Percentiles rank a stretch among this genome's conserved stretches.
Evolutionary conservation across 2,797 vertebrate genomes (phyloP).

Genomic region (Crenichthys baileyi): DNA sequence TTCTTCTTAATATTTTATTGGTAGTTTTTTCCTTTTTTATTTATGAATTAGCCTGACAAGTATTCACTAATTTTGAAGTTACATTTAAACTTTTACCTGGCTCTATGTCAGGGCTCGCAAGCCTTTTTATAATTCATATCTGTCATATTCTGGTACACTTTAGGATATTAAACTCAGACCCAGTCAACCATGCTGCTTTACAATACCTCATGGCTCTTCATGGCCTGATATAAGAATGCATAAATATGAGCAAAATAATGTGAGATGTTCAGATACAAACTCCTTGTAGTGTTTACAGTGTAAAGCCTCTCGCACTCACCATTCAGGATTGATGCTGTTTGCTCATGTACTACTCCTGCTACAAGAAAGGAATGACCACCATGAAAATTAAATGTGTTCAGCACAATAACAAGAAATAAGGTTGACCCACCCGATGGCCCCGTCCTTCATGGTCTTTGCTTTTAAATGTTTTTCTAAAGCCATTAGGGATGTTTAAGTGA

Average conservation of each 20-base stretch:
- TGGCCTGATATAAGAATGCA: not conserved
- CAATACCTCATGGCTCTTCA: constrained; percentile 6
- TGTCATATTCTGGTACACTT: constrained; percentile 24
- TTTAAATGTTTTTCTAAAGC: constrained; percentile 46
- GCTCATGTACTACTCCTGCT: constrained; percentile 28
- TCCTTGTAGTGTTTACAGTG: not conserved
- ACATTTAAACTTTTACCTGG: not conserved
- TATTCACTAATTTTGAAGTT: not conserved
- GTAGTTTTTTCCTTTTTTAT: not conserved
- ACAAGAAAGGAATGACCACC: constrained; percentile 39
- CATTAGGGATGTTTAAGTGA: constrained; percentile 45
- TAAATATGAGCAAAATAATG: constrained; percentile 1
- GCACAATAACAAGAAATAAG: constrained; percentile 37
- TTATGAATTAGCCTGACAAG: not conserved
- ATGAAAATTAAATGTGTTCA: constrained; percentile 49
- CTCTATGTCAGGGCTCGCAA: not conserved
- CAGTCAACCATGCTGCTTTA: not conserved
- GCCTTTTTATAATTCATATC: constrained; percentile 1
- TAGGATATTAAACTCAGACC: constrained; percentile 1
- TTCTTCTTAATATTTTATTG: not conserved
- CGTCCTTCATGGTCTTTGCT: constrained; percentile 43
- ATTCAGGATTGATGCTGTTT: constrained; percentile 18
- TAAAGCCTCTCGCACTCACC: not conserved
- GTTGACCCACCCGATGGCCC: constrained; percentile 46
- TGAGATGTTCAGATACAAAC: not conserved